These are phyloP conservation scores for Apamea epomidion DNA, from an alignment of 2,888 invertebrate genomes.

Conservation along the genomic window DNA sequence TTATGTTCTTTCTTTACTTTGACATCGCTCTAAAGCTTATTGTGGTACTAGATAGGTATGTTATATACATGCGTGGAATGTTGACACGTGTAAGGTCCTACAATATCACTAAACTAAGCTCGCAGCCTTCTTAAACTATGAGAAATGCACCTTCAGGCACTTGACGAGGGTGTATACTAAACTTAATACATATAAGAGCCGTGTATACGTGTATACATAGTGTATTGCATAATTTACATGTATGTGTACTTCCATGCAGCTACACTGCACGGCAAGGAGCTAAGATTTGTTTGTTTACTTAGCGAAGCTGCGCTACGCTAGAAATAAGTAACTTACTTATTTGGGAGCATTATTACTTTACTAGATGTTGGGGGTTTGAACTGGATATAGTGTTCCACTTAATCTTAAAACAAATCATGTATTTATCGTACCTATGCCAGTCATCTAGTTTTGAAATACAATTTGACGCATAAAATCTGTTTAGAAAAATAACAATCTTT, in stretches of 20 bases:
- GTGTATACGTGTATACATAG: background rate
- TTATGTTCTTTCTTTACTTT: background rate
- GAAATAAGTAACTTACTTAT: background rate
- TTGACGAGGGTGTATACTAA: background rate
- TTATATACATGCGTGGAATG: background rate
- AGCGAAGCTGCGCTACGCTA: background rate
- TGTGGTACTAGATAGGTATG: background rate
- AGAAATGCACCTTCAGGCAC: slow-evolving; percentile 4
- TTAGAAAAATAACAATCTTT: too few relatives aligned
- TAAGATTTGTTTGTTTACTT: slow-evolving; percentile 18
- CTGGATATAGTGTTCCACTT: background rate
- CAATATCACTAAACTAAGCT: slow-evolving; percentile 19
- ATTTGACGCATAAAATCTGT: background rate
- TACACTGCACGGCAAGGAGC: background rate
- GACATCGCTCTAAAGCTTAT: background rate
- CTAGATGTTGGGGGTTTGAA: background rate
- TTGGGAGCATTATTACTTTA: slow-evolving; percentile 1
- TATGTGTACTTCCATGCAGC: background rate
- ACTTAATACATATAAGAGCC: slow-evolving; percentile 3
- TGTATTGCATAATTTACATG: slow-evolving; percentile 2
- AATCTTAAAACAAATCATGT: background rate
- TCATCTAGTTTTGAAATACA: background rate
- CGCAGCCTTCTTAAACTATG: slow-evolving; percentile 4
- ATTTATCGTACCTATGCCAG: background rate
- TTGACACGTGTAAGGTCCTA: background rate